A percentile compares a stretch with the other conserved stretches of the same genome.
Conservation (phyloP, 2,888 invertebrate species). For the Heliconius hortense region DNA sequence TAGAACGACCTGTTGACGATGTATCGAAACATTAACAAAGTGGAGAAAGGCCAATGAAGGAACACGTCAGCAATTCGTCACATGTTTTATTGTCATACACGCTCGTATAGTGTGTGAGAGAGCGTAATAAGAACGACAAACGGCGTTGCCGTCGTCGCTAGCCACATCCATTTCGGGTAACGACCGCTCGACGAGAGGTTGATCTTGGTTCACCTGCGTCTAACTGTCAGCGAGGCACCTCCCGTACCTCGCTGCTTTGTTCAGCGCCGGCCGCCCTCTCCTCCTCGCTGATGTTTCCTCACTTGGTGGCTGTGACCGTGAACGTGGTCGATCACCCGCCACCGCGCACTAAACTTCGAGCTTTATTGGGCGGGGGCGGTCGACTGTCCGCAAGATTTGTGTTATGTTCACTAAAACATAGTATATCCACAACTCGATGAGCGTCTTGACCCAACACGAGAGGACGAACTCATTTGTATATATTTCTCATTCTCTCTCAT, state of each 20-base stretch:
- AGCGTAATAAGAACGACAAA: conserved; percentile 58
- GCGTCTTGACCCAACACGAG: conserved; percentile 25
- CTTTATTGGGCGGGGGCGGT: conserved; percentile 73
- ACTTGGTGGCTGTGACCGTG: conserved; percentile 57
- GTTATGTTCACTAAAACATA: conserved; percentile 49
- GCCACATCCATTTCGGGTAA: conserved; percentile 53
- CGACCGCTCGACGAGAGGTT: conserved; percentile 71
- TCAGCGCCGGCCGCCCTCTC: conserved; percentile 49
- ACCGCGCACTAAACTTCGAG: conserved; percentile 60
- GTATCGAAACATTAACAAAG: conserved; percentile 51
- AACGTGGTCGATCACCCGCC: conserved; percentile 74
- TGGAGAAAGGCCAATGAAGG: conserved; percentile 53
- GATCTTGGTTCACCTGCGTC: conserved; percentile 72
- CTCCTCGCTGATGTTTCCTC: conserved; percentile 46
- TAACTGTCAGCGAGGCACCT: conserved; percentile 59
- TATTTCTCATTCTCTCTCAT: conserved; percentile 4
- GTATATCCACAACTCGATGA: conserved; percentile 34
- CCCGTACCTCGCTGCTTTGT: conserved; percentile 53
- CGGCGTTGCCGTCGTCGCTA: conserved; percentile 60
- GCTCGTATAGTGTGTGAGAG: conserved; percentile 63
- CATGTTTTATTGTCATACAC: conserved; percentile 61
- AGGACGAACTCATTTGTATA: conserved; percentile 24
- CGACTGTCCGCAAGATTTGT: conserved; percentile 65
- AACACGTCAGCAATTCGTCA: conserved; percentile 58
- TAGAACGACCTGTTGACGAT: conserved; percentile 39